These are phyloP conservation scores for Pinctada fucata DNA, from an alignment of 2,888 invertebrate species.

Conservation along the genomic window DNA sequence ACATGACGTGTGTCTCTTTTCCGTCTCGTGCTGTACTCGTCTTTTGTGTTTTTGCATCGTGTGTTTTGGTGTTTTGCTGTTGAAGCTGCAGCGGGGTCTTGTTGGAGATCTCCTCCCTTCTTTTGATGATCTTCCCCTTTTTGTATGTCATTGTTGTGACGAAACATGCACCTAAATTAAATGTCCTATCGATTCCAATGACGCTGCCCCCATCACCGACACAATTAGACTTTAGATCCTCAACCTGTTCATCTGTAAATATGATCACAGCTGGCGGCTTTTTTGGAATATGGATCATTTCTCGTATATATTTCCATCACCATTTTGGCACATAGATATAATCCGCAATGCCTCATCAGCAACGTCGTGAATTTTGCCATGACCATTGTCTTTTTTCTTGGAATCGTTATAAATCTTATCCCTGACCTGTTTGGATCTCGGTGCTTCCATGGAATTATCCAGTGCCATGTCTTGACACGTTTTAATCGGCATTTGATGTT, in stretches of 20 bases:
- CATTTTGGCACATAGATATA: constrained; percentile 2
- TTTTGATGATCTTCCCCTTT: neutral
- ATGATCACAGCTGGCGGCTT: constrained; percentile 6
- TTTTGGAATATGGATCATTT: neutral
- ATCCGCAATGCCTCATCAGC: neutral
- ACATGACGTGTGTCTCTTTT: no score
- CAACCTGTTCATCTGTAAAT: constrained; percentile 2
- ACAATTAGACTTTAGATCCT: neutral
- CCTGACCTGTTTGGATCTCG: neutral
- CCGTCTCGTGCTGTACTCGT: no score
- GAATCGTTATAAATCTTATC: neutral
- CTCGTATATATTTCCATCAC: neutral
- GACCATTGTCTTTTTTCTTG: neutral
- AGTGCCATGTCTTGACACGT: neutral
- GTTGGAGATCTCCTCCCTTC: no score
- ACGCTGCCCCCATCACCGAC: neutral
- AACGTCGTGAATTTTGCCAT: neutral
- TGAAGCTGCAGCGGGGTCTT: no score
- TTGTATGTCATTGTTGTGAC: constrained; percentile 7
- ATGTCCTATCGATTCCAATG: constrained; percentile 19
- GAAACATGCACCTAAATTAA: constrained; percentile 14
- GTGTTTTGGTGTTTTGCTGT: no score
- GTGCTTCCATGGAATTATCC: neutral
- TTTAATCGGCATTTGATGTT: neutral
- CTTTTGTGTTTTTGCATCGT: no score